Evolutionary conservation across 37 sponge, comb jelly and placozoan species (phyloP).

Genomic region (Haliclona indistincta): DNA sequence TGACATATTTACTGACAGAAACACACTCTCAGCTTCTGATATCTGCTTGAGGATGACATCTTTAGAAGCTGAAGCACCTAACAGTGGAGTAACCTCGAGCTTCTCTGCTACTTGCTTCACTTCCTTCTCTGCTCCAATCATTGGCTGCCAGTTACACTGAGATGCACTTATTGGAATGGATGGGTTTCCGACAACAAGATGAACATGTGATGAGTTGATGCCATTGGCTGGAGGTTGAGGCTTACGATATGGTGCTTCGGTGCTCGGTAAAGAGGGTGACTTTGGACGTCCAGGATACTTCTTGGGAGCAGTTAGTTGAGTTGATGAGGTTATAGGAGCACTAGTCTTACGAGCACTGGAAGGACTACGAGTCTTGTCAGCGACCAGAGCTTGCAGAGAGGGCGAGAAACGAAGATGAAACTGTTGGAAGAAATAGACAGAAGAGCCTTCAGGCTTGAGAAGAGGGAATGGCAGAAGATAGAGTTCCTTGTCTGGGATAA

Average conservation of each 20-base stretch:
- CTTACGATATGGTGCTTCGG: neutral
- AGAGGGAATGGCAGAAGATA: constrained; percentile 89
- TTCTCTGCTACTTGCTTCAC: constrained; percentile 69
- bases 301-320: neutral
- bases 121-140: constrained; percentile 82
- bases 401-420: constrained; percentile 68
- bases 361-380: neutral
- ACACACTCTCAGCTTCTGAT: constrained; percentile 51
- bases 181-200: constrained; percentile 83
- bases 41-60: constrained; percentile 52
- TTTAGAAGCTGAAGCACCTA: constrained; percentile 62
- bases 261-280: neutral
- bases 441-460: constrained; percentile 52
- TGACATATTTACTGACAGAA: constrained; percentile 76
- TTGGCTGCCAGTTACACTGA: constrained; percentile 60
- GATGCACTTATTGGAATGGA: constrained; percentile 44
- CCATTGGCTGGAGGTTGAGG: neutral
- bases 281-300: neutral
- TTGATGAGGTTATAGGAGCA: neutral
- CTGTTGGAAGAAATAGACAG: constrained; percentile 66
- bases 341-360: neutral
- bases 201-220: neutral
- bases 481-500: constrained; percentile 89
- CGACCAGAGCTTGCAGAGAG: constrained; percentile 61
- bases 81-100: constrained; percentile 57